Conservation (phyloP, 2,888 invertebrate species). For the Metalampra italica region DNA sequence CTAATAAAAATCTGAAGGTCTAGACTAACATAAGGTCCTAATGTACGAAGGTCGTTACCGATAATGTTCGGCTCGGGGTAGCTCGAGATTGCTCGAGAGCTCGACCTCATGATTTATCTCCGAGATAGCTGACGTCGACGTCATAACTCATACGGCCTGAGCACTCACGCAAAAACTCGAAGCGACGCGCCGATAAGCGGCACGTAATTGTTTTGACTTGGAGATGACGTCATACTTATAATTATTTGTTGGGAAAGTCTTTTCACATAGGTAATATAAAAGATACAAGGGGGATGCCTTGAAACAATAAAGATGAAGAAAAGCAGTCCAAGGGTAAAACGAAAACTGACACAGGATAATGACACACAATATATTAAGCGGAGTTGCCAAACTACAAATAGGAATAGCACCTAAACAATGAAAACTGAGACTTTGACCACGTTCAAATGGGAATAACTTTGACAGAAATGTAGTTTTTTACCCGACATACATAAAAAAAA, state of each 20-base stretch:
- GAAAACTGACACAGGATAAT: too few species aligned
- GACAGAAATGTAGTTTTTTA: too few species aligned
- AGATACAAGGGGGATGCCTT: too few species aligned
- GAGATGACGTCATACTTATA: slow-evolving; percentile 18
- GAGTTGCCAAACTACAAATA: too few species aligned
- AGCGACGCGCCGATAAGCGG: slow-evolving; percentile 45
- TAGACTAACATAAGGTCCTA: slow-evolving; percentile 25
- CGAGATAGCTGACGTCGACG: slow-evolving; percentile 50
- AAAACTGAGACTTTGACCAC: too few species aligned
- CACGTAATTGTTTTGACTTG: slow-evolving; percentile 49
- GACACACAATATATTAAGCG: too few species aligned
- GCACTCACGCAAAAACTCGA: slow-evolving; percentile 40
- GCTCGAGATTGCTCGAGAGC: slow-evolving; percentile 30
- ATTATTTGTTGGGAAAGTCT: slow-evolving; percentile 2
- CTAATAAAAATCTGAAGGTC: slow-evolving; percentile 1
- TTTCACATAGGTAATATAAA: slow-evolving; percentile 4
- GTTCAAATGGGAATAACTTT: too few species aligned
- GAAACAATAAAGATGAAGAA: too few species aligned
- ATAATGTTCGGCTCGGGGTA: slow-evolving; percentile 32
- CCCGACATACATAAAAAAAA: too few species aligned
- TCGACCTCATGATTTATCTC: slow-evolving; percentile 49
- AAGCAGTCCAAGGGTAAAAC: too few species aligned
- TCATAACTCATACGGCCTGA: slow-evolving; percentile 51
- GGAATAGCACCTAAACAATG: too few species aligned
- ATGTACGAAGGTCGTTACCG: slow-evolving; percentile 46